Conservation (phyloP, 2,888 invertebrate genomes). For the Myopa tessellatipennis region DNA sequence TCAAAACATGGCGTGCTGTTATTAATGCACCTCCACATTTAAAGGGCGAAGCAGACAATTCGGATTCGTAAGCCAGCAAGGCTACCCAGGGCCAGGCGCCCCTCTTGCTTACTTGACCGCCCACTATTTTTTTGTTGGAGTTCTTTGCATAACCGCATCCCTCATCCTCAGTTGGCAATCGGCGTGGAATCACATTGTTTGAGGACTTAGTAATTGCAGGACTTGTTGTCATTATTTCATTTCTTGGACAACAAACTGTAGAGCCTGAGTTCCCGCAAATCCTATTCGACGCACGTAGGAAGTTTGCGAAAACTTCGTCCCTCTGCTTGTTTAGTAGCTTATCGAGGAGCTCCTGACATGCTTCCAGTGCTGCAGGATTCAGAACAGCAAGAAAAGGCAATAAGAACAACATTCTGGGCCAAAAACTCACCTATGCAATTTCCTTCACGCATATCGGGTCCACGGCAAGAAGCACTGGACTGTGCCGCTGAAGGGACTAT, state of each 20-base stretch:
- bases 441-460: conserved; percentile 54
- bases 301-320: conserved; percentile 55
- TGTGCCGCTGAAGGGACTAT: conserved; percentile 43
- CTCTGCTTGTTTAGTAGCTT: conserved; percentile 52
- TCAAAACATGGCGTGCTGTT: conserved; percentile 75
- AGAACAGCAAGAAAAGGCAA: not conserved
- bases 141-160: conserved; percentile 75
- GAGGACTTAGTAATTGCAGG: conserved; percentile 16
- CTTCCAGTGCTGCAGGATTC: conserved; percentile 52
- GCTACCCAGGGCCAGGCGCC: conserved; percentile 87
- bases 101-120: conserved; percentile 75
- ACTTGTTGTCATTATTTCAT: not conserved
- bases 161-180: conserved; percentile 65
- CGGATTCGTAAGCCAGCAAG: conserved; percentile 76
- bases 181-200: conserved; percentile 53
- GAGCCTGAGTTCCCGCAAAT: conserved; percentile 55
- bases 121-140: conserved; percentile 75
- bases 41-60: conserved; percentile 62
- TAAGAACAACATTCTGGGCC: not conserved
- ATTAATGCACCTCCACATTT: conserved; percentile 71
- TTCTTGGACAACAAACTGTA: conserved; percentile 61
- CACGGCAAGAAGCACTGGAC: conserved; percentile 50
- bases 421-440: conserved; percentile 56
- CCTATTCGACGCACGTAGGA: conserved; percentile 57
- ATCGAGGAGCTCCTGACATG: conserved; percentile 53